A percentile compares a stretch with the other conserved stretches of the same genome.
phyloP scores from a whole-genome alignment of 2,113 vertebrate species.

The Axis porcinus region DNA sequence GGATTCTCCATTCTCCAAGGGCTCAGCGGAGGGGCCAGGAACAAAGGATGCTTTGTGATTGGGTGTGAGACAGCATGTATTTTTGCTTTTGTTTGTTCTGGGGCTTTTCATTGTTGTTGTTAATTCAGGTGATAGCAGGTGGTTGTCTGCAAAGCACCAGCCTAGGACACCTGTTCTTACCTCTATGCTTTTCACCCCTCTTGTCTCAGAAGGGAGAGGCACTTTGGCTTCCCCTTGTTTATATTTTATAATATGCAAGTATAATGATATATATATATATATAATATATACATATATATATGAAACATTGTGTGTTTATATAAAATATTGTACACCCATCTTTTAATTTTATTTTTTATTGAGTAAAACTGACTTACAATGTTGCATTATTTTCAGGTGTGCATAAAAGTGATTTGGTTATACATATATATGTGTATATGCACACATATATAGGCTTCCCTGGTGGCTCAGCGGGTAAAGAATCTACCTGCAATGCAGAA shows the following conservation, averaged over 20 bases:
- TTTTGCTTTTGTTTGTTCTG: neutral
- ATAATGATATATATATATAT: neutral
- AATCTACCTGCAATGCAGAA: neutral
- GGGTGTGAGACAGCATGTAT: accelerated
- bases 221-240: neutral
- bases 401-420: neutral
- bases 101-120: neutral
- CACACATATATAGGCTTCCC: neutral
- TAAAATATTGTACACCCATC: neutral
- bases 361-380: neutral
- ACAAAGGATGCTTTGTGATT: neutral
- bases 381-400: neutral
- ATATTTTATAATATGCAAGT: neutral
- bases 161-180: neutral
- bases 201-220: accelerated
- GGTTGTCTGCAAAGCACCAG: neutral
- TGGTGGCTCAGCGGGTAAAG: neutral
- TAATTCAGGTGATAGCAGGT: neutral
- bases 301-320: neutral
- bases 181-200: neutral
- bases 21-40: neutral
- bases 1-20: neutral
- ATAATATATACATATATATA: neutral
- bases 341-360: neutral
- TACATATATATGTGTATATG: neutral